Conservation (phyloP, 2,797 vertebrate genomes). For the Pangasius djambal region DNA sequence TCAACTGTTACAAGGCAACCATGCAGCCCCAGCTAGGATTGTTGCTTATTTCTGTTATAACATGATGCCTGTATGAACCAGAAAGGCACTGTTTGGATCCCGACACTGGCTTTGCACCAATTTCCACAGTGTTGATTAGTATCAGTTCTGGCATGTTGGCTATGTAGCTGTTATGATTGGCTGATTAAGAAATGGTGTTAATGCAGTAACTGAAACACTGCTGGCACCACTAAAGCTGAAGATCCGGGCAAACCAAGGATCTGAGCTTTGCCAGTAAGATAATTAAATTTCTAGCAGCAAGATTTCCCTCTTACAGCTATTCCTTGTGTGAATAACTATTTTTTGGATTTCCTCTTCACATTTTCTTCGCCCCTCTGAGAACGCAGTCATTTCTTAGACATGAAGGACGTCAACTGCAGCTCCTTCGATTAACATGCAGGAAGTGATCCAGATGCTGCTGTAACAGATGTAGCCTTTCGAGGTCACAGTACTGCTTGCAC, state of each 20-base stretch:
- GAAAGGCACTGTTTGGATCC: background rate
- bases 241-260: background rate
- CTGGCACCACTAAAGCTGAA: background rate
- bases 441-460: conserved; percentile 39
- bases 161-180: conserved; percentile 18
- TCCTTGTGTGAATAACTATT: background rate
- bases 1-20: background rate
- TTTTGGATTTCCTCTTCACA: background rate
- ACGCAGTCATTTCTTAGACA: background rate
- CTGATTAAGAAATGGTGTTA: conserved; percentile 36
- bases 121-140: conserved; percentile 35
- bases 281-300: conserved; percentile 23
- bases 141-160: conserved; percentile 32
- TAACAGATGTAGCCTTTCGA: conserved; percentile 23
- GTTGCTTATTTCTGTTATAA: background rate
- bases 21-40: background rate
- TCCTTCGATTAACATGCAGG: conserved; percentile 29
- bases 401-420: background rate
- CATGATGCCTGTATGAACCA: background rate
- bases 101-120: conserved; percentile 8
- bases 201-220: conserved; percentile 23
- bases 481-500: conserved; percentile 31
- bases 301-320: conserved; percentile 17
- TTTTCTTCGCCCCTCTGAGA: background rate
- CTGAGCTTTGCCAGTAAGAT: conserved; percentile 19